phyloP scores from a whole-genome alignment of 2,113 vertebrate species.

The human region DNA sequence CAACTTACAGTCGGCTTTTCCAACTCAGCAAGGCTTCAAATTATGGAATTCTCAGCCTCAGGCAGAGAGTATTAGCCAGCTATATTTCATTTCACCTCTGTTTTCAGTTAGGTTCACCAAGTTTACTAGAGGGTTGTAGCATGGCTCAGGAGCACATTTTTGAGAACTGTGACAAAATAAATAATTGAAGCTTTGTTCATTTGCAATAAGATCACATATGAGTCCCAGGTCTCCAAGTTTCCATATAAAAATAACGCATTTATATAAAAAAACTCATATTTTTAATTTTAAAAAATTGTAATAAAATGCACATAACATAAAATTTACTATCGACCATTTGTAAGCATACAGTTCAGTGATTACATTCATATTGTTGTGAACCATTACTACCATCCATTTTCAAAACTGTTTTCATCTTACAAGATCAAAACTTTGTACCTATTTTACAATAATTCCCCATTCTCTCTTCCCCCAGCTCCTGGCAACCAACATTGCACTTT shows the following conservation, averaged over 20 bases:
- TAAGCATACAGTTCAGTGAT: not conserved
- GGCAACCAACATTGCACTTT: not conserved
- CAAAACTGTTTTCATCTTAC: not conserved
- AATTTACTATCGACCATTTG: not conserved
- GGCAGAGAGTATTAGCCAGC: not conserved
- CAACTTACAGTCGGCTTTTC: not conserved
- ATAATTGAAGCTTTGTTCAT: not conserved
- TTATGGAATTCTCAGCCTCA: not conserved
- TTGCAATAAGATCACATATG: not conserved
- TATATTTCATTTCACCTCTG: not conserved
- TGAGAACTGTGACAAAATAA: not conserved
- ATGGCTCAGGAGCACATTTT: not conserved
- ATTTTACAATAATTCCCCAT: not conserved
- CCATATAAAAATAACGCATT: not conserved
- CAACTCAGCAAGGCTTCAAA: not conserved
- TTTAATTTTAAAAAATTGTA: not conserved
- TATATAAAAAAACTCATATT: not conserved
- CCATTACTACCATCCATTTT: not conserved
- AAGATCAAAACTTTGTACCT: not conserved
- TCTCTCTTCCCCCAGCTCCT: not conserved
- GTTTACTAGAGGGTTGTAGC: not conserved
- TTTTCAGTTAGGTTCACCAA: not conserved
- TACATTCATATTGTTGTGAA: not conserved
- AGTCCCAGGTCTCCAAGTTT: not conserved
- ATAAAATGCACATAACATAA: not conserved